Percentiles rank a stretch among this genome's conserved stretches.
phyloP scores from a whole-genome alignment of 2,888 invertebrate genomes.

The Byasa hedistus region DNA sequence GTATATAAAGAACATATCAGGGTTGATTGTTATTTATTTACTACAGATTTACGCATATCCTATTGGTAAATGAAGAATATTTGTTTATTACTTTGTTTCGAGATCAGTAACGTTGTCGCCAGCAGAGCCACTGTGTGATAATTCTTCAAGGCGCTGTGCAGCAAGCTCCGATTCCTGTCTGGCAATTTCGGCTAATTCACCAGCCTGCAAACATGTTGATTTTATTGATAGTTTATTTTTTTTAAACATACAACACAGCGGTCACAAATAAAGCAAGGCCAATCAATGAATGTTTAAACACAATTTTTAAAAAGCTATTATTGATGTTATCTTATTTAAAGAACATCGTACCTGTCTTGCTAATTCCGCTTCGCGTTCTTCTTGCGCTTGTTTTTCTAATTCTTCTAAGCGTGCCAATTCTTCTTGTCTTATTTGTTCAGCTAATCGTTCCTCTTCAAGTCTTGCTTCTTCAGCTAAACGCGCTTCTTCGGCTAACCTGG shows the following conservation, averaged over 20 bases:
- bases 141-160: conserved; percentile 80
- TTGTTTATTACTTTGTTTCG: conserved; percentile 54
- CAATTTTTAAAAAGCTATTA: not conserved
- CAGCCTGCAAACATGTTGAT: conserved; percentile 68
- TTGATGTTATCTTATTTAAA: not conserved
- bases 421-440: conserved; percentile 78
- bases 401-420: conserved; percentile 79
- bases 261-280: not conserved
- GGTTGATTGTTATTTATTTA: not conserved
- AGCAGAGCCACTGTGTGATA: conserved; percentile 67
- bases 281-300: not conserved
- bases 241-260: not conserved
- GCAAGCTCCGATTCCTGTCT: conserved; percentile 80
- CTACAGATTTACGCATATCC: not conserved
- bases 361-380: conserved; percentile 83
- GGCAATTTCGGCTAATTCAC: conserved; percentile 84
- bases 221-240: no score
- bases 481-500: conserved; percentile 67
- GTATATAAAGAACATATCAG: no score
- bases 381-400: conserved; percentile 81
- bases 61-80: not conserved
- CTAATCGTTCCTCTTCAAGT: conserved; percentile 69
- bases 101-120: conserved; percentile 59
- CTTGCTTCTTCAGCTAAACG: conserved; percentile 67
- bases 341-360: conserved; percentile 78